Conservation (phyloP, 2,797 vertebrate genomes). For the Diglossa cyanea region DNA sequence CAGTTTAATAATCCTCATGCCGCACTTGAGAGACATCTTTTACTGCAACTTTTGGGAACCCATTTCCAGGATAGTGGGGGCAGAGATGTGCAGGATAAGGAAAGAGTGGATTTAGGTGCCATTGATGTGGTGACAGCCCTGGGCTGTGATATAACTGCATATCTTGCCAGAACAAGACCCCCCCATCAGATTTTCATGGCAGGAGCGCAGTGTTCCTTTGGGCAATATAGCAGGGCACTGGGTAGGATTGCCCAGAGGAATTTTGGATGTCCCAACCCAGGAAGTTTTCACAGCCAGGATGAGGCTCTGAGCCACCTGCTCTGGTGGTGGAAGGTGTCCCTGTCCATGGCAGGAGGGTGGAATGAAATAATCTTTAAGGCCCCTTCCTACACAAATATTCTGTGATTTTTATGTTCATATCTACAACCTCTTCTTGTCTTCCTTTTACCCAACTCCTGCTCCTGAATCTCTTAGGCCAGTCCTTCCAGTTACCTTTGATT, state of each 20-base stretch:
- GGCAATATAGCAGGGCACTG: rapidly evolving
- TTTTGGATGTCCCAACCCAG: not conserved
- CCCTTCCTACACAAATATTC: not conserved
- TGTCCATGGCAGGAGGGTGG: not conserved
- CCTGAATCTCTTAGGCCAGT: not conserved
- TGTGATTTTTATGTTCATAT: not conserved
- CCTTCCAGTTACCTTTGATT: not conserved
- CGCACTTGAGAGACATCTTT: not conserved
- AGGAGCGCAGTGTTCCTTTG: not conserved
- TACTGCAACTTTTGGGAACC: not conserved
- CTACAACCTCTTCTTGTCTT: not conserved
- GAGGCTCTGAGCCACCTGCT: not conserved
- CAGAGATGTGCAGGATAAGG: not conserved
- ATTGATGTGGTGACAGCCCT: rapidly evolving
- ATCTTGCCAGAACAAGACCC: not conserved
- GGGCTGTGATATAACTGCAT: not conserved
- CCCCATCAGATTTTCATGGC: not conserved
- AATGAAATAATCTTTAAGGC: not conserved
- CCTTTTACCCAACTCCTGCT: not conserved
- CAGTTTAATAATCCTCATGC: not conserved
- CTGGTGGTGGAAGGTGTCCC: not conserved
- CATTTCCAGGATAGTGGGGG: not conserved
- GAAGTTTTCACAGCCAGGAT: not conserved
- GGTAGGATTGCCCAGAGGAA: not conserved
- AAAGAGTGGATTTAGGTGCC: not conserved